phyloP scores from a whole-genome alignment of 92 coral and sea anemone species.

The Epizoanthus stellaris region DNA sequence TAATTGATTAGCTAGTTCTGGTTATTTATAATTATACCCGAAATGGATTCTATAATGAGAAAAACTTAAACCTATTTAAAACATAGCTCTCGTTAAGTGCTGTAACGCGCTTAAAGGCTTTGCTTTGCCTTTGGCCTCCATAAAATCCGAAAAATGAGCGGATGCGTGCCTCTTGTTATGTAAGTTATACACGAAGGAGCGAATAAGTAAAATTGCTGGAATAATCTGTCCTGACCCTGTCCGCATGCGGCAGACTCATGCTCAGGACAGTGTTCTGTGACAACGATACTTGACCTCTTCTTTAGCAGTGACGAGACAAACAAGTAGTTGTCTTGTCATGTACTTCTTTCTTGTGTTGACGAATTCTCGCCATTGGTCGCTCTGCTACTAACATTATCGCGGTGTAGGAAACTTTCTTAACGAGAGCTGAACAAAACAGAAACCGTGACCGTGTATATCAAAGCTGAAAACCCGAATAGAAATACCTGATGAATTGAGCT shows the following conservation, averaged over 20 bases:
- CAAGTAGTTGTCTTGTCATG: too few relatives aligned
- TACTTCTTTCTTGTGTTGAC: too few relatives aligned
- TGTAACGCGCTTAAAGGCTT: neutral
- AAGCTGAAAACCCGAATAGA: neutral
- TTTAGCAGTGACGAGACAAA: too few relatives aligned
- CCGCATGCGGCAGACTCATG: too few relatives aligned
- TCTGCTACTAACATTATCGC: too few relatives aligned
- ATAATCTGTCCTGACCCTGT: too few relatives aligned
- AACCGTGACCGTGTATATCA: neutral
- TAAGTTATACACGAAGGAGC: too few relatives aligned
- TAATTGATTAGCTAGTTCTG: neutral
- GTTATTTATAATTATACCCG: neutral
- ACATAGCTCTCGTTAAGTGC: neutral
- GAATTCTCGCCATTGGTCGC: too few relatives aligned
- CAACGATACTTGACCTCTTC: too few relatives aligned
- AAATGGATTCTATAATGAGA: neutral
- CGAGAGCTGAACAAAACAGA: neutral
- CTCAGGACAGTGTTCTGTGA: too few relatives aligned
- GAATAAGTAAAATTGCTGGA: too few relatives aligned
- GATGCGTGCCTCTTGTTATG: too few relatives aligned
- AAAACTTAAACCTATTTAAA: neutral
- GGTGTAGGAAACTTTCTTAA: neutral
- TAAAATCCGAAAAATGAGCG: neutral
- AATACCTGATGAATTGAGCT: constrained; percentile 2
- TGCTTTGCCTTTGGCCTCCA: neutral